Base-by-base conservation (phyloP, 2,888 invertebrate species). In the Drosophila birchii region DNA sequence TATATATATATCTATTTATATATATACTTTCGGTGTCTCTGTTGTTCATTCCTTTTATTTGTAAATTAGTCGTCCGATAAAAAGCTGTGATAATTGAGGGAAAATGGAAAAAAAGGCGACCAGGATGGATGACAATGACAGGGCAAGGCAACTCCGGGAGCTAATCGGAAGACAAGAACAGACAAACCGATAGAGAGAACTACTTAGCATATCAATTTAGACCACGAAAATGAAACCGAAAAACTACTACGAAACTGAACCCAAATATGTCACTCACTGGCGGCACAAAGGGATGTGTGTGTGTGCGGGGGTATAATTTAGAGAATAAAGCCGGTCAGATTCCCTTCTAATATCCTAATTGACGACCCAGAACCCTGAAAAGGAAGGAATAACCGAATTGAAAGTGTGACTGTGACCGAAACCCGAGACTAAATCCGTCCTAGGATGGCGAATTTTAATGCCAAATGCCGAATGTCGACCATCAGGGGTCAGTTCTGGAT, bases 131-230 rank as follows among this genome's bases (percentile, higher is more conserved):
- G 57, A 54, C 64, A 75, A 68, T 61, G 68, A 54, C 51, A 55
- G 29, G 43, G 58, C 51, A 55, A 23, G 43, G 58, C 57, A 82
- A 82, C 60, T 62, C 75, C 61, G 75, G 49, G 67, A 75, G 78
- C 79, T 84, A 78, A 86, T 81, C 14, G 20, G 20, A 8, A 38
- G 34, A 20, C 45, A 47, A 29, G 12, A n/a, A 5, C 29, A 29
- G n/a, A 16, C 12, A 36, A 12, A n/a, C 9, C 20, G 62, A 67
- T 67, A 66, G 67, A 23, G 26, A 20, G 43, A 64, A 64, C 86
- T 86, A 79, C 79, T 86, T 80, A 86, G 73, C 80, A 86, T 88
- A 84, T 84, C 81, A 81, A 86, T 76, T 79, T 76, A 68, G 76
- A 58, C 60, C 75, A 80, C 43, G 58, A 45, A 47, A 55, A 20